Evolutionary conservation across 2,797 vertebrate genomes (phyloP), one percentile per base, ranked within the genome.

Genomic region (Austrolebias charrua): DNA sequence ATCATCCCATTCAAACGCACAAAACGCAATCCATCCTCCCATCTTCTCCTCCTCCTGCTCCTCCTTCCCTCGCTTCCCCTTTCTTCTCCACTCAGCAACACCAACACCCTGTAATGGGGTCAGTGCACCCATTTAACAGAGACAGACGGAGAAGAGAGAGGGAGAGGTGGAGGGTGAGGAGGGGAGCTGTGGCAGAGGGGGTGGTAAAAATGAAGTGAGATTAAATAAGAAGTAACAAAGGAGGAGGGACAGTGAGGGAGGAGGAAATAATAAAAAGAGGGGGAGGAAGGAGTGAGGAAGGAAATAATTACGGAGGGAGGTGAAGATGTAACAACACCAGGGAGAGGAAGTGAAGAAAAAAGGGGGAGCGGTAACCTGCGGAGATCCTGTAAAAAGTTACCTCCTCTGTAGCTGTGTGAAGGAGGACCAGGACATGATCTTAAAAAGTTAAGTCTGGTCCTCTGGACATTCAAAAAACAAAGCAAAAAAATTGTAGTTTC

Each of bases 121-220:
- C 90, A 90, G 66, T 83, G 85, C 90, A 88, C 90, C 88, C 88
- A 88, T 91, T 91, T 89, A 90, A 81, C 86, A 79, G 82, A 85
- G 76, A 81, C 73, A 85, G 82, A 81, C 76, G 73, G 65, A 77
- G 61, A 60, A 61, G 65, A 53, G 66, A 69, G 67, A 79, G n/a
- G n/a, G 60, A 69, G 61, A 45, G 20, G 62, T 46, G 45, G 19
- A 61, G 69, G 44, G 69, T 55, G 59, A 33, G 38, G 51, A 8
- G 3, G 29, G 24, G 54, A 57, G 29, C 24, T 24, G 40, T 2
- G 20, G 45, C 10, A 24, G 16, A 13, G 49, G 42, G 31, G 29
- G 20, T 45, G 33, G 68, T 59, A 75, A 88, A 81, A 81, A 86
- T 20, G 59, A 79, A 81, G 67, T 52, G 46, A 87, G 82, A 87